A percentile compares a stretch with the other conserved stretches of the same genome.
These are phyloP conservation scores for Lanistes nyassanus DNA, from an alignment of 1,140 invertebrate genomes.

Conservation along the genomic window DNA sequence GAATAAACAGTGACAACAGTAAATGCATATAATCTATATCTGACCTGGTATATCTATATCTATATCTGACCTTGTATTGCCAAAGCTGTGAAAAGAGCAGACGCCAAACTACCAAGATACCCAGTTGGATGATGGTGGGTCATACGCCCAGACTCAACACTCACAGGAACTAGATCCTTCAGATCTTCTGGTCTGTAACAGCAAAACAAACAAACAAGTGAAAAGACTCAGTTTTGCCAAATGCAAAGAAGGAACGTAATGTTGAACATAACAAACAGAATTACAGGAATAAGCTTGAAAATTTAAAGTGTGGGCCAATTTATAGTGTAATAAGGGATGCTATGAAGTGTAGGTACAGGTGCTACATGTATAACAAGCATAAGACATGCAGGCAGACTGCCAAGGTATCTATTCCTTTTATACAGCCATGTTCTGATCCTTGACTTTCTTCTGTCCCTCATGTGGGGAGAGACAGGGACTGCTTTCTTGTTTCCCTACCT, in stretches of 20 bases:
- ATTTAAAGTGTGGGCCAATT: too few species aligned
- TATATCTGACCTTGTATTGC: slow-evolving; percentile 52
- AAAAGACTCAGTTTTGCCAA: slow-evolving; percentile 10
- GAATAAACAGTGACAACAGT: neutral
- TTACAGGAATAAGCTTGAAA: neutral
- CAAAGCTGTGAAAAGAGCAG: slow-evolving; percentile 62
- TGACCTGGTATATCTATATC: too few species aligned
- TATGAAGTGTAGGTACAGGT: too few species aligned
- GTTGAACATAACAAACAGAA: neutral
- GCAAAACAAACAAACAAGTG: neutral
- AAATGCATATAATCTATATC: too few species aligned
- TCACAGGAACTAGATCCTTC: slow-evolving; percentile 57
- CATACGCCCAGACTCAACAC: slow-evolving; percentile 63
- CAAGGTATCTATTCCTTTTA: too few species aligned
- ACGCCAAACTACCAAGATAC: slow-evolving; percentile 59
- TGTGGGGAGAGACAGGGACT: too few species aligned
- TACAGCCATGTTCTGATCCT: too few species aligned
- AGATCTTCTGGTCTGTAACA: slow-evolving; percentile 43
- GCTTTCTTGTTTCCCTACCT: too few species aligned
- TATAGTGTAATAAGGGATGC: too few species aligned
- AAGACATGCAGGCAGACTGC: too few species aligned
- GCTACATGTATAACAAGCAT: too few species aligned
- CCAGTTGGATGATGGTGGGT: slow-evolving; percentile 65
- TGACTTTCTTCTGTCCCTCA: too few species aligned
- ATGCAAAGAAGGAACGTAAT: slow-evolving; percentile 11